Conservation (phyloP, 2,888 invertebrate species). For the Caenorhabditis sp. region DNA sequence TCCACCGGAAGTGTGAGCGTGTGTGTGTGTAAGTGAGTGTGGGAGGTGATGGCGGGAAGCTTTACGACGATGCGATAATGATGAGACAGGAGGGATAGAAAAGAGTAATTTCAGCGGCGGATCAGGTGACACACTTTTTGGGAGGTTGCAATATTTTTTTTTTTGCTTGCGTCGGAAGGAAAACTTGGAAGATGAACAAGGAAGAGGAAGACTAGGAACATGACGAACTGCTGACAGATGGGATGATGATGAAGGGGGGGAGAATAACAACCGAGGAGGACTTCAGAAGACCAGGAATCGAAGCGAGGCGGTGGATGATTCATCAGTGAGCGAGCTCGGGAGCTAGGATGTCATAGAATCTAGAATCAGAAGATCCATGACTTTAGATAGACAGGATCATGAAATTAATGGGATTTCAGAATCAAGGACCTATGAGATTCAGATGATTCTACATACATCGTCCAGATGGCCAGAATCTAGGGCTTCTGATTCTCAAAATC, state of each 20-base stretch:
- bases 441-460: too few relatives aligned
- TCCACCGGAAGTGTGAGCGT: conserved; percentile 57
- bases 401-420: not conserved
- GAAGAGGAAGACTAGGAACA: conserved; percentile 14
- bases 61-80: too few relatives aligned
- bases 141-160: conserved; percentile 7
- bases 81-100: not conserved
- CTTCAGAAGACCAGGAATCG: not conserved
- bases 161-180: too few relatives aligned
- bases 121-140: conserved; percentile 29
- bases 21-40: not conserved
- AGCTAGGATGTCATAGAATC: not conserved
- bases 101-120: conserved; percentile 14
- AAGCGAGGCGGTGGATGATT: not conserved
- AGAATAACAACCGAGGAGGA: conserved; percentile 37
- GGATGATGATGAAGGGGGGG: not conserved
- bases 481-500: not conserved
- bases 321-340: not conserved
- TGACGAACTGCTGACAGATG: conserved; percentile 28
- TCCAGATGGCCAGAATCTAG: too few relatives aligned
- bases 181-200: not conserved
- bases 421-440: not conserved
- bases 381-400: too few relatives aligned
- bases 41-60: not conserved
- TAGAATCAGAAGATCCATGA: too few relatives aligned